Evolutionary conservation across 2,797 vertebrate genomes (phyloP).

Genomic region (Aplochiton taeniatus): DNA sequence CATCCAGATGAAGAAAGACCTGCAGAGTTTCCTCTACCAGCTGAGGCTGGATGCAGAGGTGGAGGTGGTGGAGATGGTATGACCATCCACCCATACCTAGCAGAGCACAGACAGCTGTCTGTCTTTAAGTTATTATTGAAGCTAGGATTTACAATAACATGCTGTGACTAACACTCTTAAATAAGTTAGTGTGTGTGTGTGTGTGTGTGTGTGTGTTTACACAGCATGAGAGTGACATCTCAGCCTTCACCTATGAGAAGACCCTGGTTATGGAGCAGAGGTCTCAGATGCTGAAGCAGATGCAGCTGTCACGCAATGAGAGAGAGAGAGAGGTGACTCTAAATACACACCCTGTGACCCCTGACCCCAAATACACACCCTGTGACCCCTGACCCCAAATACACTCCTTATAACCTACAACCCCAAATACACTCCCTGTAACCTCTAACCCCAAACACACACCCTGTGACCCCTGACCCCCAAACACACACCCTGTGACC

Average conservation of each 20-base stretch:
- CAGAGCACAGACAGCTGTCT: neutral
- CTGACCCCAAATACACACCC: too few species aligned
- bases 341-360: too few species aligned
- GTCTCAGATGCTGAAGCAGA: conserved; percentile 94
- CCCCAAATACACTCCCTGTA: too few species aligned
- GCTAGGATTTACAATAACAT: too few species aligned
- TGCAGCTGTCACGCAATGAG: conserved; percentile 93
- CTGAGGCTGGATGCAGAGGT: conserved; percentile 91
- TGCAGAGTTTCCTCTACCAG: conserved; percentile 93
- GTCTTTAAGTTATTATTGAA: neutral
- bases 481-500: too few species aligned
- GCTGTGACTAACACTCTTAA: neutral
- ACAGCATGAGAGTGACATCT: conserved; percentile 93
- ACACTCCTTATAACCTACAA: too few species aligned
- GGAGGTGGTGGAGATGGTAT: conserved; percentile 97
- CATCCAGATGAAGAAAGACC: conserved; percentile 98
- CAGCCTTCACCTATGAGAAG: conserved; percentile 95
- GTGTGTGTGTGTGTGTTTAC: conserved; percentile 1
- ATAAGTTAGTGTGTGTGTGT: neutral
- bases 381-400: too few species aligned
- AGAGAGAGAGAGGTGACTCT: conserved; percentile 86
- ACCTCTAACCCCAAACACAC: too few species aligned
- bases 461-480: too few species aligned
- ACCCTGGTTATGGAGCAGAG: conserved; percentile 96
- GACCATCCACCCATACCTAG: conserved; percentile 19